phyloP scores from a whole-genome alignment of 2,797 vertebrate species.

The Coregonus ussuriensis region DNA sequence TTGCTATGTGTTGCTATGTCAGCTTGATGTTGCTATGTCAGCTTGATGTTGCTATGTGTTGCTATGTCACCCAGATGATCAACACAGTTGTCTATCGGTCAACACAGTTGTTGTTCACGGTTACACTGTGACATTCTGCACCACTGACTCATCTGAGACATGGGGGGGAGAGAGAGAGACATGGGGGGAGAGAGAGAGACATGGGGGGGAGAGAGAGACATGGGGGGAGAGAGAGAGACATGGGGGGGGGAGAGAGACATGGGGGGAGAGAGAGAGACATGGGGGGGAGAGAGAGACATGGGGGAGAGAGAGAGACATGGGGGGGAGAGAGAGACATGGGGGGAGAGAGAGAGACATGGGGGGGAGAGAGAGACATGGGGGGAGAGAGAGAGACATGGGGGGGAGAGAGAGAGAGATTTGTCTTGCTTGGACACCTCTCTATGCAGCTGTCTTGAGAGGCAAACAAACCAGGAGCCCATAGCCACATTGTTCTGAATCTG shows the following conservation, averaged over 20 bases:
- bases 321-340: too few relatives aligned
- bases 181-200: too few relatives aligned
- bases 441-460: slow-evolving; percentile 35
- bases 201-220: too few relatives aligned
- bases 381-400: not conserved
- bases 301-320: too few relatives aligned
- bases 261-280: not conserved
- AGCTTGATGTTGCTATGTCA: not conserved
- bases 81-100: not conserved
- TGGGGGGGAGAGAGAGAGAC: too few relatives aligned
- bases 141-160: not conserved
- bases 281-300: not conserved
- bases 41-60: not conserved
- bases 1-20: not conserved
- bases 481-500: slow-evolving; percentile 21
- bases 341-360: too few relatives aligned
- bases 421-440: slow-evolving; percentile 24
- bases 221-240: too few relatives aligned
- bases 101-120: not conserved
- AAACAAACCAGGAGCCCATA: slow-evolving; percentile 31
- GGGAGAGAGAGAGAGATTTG: slow-evolving; percentile 6
- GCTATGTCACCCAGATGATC: not conserved
- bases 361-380: too few relatives aligned
- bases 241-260: too few relatives aligned
- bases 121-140: slow-evolving; percentile 1